These are phyloP conservation scores for Anniella stebbinsi DNA, from an alignment of 2,797 vertebrate species.

Conservation along the genomic window DNA sequence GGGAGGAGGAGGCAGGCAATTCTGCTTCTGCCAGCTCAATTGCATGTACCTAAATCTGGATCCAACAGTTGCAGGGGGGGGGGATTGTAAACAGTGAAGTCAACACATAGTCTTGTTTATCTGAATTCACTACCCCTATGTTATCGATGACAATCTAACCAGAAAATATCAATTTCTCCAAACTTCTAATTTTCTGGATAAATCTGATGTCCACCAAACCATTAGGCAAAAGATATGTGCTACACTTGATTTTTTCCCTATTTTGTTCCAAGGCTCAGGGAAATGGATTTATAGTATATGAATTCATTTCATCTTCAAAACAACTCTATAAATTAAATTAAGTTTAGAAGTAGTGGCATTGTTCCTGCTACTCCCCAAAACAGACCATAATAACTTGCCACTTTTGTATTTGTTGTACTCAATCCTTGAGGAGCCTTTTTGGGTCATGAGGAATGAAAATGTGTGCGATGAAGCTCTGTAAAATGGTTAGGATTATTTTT, in stretches of 20 bases:
- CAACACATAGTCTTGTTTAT: not conserved
- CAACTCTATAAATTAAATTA: conserved; percentile 36
- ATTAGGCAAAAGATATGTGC: not conserved
- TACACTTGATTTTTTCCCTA: conserved; percentile 10
- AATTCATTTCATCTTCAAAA: conserved; percentile 35
- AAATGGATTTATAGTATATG: conserved; percentile 30
- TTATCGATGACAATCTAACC: not conserved
- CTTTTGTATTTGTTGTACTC: not conserved
- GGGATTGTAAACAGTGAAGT: not conserved
- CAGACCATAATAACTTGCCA: not conserved
- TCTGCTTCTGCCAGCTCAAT: too few species aligned
- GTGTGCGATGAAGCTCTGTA: not conserved
- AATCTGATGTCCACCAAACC: not conserved
- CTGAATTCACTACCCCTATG: not conserved
- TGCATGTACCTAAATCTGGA: too few species aligned
- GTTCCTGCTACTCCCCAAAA: not conserved
- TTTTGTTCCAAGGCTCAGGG: not conserved
- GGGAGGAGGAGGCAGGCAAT: too few species aligned
- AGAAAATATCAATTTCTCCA: not conserved
- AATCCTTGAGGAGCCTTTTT: conserved; percentile 11
- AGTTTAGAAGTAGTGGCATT: not conserved
- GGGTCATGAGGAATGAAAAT: conserved; percentile 3
- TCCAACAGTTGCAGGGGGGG: not conserved
- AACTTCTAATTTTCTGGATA: not conserved
- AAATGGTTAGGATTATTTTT: not conserved